Evolutionary conservation across 2,113 vertebrate genomes (phyloP).

Genomic region (Trogon melanurus): DNA sequence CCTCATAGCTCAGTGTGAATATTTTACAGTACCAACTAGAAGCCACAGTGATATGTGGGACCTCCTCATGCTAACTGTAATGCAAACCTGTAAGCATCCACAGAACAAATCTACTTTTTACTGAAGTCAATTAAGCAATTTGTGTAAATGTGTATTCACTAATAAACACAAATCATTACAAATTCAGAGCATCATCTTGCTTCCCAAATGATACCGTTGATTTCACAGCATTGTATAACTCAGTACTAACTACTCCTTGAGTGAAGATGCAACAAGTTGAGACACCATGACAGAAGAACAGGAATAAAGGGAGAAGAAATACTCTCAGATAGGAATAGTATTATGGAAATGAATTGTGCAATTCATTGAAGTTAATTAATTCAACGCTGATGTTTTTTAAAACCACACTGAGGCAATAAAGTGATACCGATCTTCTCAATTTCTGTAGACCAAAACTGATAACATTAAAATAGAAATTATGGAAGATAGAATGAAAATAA

Average conservation of each 20-base stretch:
- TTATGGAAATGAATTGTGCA: background rate
- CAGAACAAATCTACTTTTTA: background rate
- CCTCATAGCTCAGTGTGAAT: accelerated
- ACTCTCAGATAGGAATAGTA: background rate
- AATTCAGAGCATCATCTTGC: background rate
- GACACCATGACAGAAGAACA: background rate
- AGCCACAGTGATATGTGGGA: background rate
- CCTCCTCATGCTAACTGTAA: background rate
- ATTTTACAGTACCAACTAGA: background rate
- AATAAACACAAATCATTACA: background rate
- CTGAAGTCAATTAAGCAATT: background rate
- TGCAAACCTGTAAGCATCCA: background rate
- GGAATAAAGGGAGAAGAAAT: background rate
- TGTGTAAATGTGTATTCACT: background rate
- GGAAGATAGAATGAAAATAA: background rate
- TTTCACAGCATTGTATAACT: background rate
- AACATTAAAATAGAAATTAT: slow-evolving; percentile 17
- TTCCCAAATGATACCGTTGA: background rate
- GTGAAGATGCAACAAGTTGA: background rate
- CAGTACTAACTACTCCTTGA: background rate
- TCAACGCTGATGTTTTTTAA: background rate
- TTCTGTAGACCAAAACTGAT: background rate
- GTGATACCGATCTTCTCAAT: background rate
- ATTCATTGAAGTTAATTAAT: background rate
- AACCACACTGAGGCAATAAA: background rate